These are phyloP conservation scores for Boulengeromyrus knoepffleri DNA, from an alignment of 2,113 vertebrate genomes.

Conservation along the genomic window DNA sequence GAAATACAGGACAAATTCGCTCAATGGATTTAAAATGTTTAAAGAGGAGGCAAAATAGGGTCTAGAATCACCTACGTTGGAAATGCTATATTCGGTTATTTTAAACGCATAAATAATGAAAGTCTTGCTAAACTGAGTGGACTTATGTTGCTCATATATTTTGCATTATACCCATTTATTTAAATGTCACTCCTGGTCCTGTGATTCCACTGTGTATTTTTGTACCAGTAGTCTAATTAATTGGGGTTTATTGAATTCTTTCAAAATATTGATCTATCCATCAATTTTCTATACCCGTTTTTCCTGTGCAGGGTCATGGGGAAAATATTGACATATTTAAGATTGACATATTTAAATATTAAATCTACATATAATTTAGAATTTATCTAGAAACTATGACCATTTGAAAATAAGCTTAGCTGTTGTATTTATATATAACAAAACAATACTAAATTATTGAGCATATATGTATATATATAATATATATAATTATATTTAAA, in stretches of 20 bases:
- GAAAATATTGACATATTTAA: neutral
- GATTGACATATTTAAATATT: neutral
- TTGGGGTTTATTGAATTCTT: neutral
- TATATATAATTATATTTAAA: too few species aligned
- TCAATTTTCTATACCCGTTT: neutral
- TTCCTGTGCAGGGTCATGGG: neutral
- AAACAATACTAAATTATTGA: neutral
- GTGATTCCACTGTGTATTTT: neutral
- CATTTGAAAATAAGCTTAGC: neutral
- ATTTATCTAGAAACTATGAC: neutral
- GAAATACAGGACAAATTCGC: neutral
- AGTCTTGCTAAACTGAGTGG: neutral
- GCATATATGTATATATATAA: too few species aligned
- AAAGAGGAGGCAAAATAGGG: neutral
- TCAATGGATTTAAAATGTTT: neutral
- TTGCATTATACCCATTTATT: neutral
- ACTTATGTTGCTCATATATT: neutral
- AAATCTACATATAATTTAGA: neutral
- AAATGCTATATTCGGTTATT: neutral
- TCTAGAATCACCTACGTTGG: neutral
- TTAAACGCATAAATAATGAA: neutral
- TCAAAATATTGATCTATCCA: neutral
- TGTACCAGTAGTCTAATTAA: neutral
- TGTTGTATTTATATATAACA: neutral
- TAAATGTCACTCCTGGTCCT: neutral